Percentiles rank a stretch among this genome's conserved stretches.
Conservation (phyloP, 1,140 invertebrate genomes). For the Micrasema minimum region DNA sequence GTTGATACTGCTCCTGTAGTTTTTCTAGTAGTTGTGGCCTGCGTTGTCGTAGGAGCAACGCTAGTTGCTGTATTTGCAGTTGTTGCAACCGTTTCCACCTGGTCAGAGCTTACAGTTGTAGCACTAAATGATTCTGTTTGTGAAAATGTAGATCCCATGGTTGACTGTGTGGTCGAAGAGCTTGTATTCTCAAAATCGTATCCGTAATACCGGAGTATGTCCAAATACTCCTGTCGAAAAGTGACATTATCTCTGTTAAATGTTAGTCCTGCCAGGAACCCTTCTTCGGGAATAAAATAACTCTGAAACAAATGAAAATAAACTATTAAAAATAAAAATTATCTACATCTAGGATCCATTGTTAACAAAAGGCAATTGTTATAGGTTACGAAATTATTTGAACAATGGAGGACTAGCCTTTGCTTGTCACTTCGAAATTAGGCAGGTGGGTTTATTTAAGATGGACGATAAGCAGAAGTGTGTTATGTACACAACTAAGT, state of each 20-base stretch:
- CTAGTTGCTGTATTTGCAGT: constrained; percentile 47
- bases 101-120: constrained; percentile 51
- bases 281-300: constrained; percentile 82
- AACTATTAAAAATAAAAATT: too few relatives aligned
- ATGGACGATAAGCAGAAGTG: too few relatives aligned
- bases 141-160: not conserved
- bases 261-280: constrained; percentile 80
- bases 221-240: constrained; percentile 75
- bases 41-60: constrained; percentile 6
- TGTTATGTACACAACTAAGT: too few relatives aligned
- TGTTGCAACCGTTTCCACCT: constrained; percentile 40
- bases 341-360: too few relatives aligned
- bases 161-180: constrained; percentile 28
- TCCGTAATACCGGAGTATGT: constrained; percentile 79
- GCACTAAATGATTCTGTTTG: constrained; percentile 37
- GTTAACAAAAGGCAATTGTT: too few relatives aligned
- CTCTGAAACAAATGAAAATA: constrained; percentile 68
- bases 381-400: too few relatives aligned
- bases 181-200: constrained; percentile 72
- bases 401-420: too few relatives aligned
- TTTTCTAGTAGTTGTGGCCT: constrained; percentile 1
- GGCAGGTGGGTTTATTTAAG: too few relatives aligned
- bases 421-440: too few relatives aligned
- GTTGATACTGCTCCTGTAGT: constrained; percentile 9
- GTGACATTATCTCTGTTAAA: constrained; percentile 80